Percentiles rank a stretch among this genome's conserved stretches.
phyloP scores from a whole-genome alignment of 2,888 invertebrate genomes.

The Morpho deidamia region DNA sequence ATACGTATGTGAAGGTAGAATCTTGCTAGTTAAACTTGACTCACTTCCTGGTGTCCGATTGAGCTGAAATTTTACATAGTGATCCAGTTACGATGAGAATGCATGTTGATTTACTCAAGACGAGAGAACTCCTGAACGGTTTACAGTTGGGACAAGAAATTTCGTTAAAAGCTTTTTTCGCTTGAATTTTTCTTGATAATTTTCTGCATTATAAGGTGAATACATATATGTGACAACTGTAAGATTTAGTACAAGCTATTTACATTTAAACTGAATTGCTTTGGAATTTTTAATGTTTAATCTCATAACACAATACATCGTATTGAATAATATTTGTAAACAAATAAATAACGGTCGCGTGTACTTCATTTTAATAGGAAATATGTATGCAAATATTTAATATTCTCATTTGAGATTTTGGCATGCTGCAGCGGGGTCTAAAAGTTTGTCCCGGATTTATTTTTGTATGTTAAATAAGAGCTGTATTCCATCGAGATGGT shows the following conservation, averaged over 20 bases:
- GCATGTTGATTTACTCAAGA: no score
- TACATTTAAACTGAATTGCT: not conserved
- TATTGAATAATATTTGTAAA: constrained; percentile 6
- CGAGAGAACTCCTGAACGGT: no score
- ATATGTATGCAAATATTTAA: constrained; percentile 24
- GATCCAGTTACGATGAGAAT: no score
- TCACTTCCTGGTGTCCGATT: no score
- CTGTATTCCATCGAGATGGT: not conserved
- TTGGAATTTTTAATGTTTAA: constrained; percentile 3
- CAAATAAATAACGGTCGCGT: constrained; percentile 15
- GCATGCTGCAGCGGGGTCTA: constrained; percentile 15
- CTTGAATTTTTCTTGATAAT: no score
- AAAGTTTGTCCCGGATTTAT: constrained; percentile 16
- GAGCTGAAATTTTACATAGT: no score
- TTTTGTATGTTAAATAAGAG: constrained; percentile 16
- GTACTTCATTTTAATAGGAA: constrained; percentile 21
- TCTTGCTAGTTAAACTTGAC: no score
- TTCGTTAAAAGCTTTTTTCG: no score
- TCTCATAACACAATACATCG: not conserved
- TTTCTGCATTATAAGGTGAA: not conserved
- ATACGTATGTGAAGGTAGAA: no score
- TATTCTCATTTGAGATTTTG: constrained; percentile 23
- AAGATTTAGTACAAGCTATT: constrained; percentile 4
- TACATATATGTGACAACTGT: constrained; percentile 1
- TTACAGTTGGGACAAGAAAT: no score